A percentile compares a stretch with the other conserved stretches of the same genome.
Evolutionary conservation across 2,113 vertebrate genomes (phyloP).

Genomic region (Pampusana beccarii): DNA sequence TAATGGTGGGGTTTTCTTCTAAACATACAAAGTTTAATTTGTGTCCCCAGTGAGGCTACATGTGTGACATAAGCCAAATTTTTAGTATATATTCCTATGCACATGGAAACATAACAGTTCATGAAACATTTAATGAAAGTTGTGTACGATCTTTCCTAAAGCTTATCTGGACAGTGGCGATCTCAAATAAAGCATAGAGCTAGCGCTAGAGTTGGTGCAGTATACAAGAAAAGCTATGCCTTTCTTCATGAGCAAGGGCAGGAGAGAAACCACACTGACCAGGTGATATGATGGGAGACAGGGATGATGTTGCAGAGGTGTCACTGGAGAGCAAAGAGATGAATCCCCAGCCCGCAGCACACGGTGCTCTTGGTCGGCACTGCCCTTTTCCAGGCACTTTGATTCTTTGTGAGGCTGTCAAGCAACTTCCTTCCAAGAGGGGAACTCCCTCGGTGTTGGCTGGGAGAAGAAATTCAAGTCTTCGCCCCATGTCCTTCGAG

Average conservation of each 20-base stretch:
- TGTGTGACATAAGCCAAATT: not conserved
- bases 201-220: rapidly evolving
- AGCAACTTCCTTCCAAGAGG: constrained; percentile 30
- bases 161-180: not conserved
- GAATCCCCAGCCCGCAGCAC: rapidly evolving
- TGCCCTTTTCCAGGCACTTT: constrained; percentile 40
- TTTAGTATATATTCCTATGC: not conserved
- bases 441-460: constrained; percentile 64
- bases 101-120: not conserved
- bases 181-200: not conserved
- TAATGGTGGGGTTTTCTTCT: not conserved
- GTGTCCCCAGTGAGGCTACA: not conserved
- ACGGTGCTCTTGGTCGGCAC: rapidly evolving
- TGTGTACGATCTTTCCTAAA: not conserved
- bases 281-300: not conserved
- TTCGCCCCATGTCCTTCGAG: constrained; percentile 61
- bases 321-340: not conserved
- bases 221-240: not conserved
- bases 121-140: not conserved
- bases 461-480: constrained; percentile 61
- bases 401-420: constrained; percentile 25
- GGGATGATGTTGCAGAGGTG: rapidly evolving
- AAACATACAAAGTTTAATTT: not conserved
- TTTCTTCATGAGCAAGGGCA: not conserved
- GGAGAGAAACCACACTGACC: not conserved